Conservation (phyloP, 64 coral and sea anemone genomes). For the Pocillopora verrucosa region DNA sequence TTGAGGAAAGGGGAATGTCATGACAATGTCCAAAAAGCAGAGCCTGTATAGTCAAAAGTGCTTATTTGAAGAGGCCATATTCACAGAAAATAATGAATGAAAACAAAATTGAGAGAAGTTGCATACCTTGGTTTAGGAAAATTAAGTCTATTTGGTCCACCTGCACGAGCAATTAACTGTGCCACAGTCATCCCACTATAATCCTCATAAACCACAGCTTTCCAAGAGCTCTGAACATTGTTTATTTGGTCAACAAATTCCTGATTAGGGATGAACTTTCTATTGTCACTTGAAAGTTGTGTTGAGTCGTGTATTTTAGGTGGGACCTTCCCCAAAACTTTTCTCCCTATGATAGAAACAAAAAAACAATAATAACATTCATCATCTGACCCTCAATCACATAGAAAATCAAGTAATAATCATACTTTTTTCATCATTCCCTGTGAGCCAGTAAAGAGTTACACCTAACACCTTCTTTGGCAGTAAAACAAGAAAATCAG, state of each 20-base stretch:
- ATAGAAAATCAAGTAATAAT: background rate
- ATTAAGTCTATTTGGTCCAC: conserved; percentile 40
- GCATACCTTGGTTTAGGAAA: conserved; percentile 54
- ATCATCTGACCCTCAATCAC: no score
- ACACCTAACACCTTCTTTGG: no score
- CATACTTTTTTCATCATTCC: no score
- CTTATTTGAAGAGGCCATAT: no score
- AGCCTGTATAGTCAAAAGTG: no score
- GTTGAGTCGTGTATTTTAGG: conserved; percentile 33
- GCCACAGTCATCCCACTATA: conserved; percentile 66
- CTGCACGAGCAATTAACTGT: conserved; percentile 60
- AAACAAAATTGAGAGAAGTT: no score
- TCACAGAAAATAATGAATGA: no score
- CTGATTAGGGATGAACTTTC: conserved; percentile 42
- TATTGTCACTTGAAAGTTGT: background rate
- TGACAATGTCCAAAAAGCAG: no score
- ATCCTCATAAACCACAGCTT: conserved; percentile 65
- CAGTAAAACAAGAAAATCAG: no score
- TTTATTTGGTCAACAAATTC: conserved; percentile 65
- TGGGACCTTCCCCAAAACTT: conserved; percentile 25
- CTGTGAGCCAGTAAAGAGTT: no score
- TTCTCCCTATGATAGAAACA: conserved; percentile 38
- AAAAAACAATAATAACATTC: background rate
- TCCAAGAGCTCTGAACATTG: conserved; percentile 67
- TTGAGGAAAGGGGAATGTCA: no score